Percentiles rank a stretch among this genome's conserved stretches.
Evolutionary conservation across 2,113 vertebrate genomes (phyloP).

Genomic region (Callorhinus ursinus): DNA sequence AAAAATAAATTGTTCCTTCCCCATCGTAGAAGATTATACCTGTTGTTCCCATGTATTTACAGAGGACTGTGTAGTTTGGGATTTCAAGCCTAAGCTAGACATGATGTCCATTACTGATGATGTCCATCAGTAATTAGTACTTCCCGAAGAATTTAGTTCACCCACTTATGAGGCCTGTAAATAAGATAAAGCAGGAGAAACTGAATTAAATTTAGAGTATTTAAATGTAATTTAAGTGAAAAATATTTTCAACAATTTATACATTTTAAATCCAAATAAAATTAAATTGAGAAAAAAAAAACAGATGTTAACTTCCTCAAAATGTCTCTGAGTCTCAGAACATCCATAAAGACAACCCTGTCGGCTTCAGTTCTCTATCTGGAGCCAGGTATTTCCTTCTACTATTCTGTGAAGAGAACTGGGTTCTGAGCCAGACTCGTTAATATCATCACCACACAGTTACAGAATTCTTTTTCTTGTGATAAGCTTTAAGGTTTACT

Average conservation of each 20-base stretch:
- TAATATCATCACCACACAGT: background rate
- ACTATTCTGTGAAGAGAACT: background rate
- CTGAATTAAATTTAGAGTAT: background rate
- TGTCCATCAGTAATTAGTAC: background rate
- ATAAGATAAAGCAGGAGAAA: conserved; percentile 25
- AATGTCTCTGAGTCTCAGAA: background rate
- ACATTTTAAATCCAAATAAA: conserved; percentile 15
- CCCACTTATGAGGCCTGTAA: background rate
- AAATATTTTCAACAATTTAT: conserved; percentile 1
- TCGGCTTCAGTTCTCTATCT: background rate
- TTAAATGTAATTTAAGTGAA: conserved; percentile 39
- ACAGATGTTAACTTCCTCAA: background rate
- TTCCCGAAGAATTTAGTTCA: background rate
- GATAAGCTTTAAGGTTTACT: background rate
- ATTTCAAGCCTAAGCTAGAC: background rate
- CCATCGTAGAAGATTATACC: background rate
- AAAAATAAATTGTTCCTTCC: background rate
- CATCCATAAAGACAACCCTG: background rate
- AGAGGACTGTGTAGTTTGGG: background rate
- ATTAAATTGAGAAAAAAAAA: background rate
- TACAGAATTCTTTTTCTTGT: background rate
- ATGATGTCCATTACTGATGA: background rate
- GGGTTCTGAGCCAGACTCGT: background rate
- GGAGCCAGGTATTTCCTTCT: background rate
- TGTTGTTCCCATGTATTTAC: background rate